Base-by-base conservation (phyloP, 2,797 vertebrate genomes). In the Anguilla anguilla region DNA sequence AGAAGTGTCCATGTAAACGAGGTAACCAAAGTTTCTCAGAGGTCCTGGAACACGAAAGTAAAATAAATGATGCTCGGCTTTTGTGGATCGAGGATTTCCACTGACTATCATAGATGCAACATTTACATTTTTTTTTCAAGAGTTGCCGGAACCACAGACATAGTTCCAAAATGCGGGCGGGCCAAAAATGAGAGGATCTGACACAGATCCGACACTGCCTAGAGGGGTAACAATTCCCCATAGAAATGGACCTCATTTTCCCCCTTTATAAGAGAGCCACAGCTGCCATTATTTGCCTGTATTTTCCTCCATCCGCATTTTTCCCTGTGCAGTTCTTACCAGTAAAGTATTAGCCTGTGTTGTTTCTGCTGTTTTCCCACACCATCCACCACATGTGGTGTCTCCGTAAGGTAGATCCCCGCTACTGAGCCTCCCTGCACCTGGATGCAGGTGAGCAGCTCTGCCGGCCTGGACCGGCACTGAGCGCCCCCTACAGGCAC, bases 221-320 rank as follows among this genome's bases (percentile, higher is more conserved):
- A 31, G 67, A 72, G 67, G 67, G 28, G 13, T 28, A 72, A 72
- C 25, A 69, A 11, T 77, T 77, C 3, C 72, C 64, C 6, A 11
- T 72, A 72, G 69, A 72, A 72, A 72, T 72, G 69, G 22, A 72
- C 25, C 13, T 28, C 74, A 79, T 79, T 77, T 77, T 77, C 13
- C 31, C 35, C 28, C 72, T 77, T 35, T 77, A 31, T 35, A 39
- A 77, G 13, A 77, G 31, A 15, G 11, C 72, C 72, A 77, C 74
- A 79, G 35, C 22, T 79, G 3, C 5, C 39, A 43, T 79, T 19
- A 5, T 74, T 74, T 39, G 25, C 31, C 31, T 39, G 35, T 79
- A 79, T 79, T 79, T 43, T 43, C 7, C 39, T 79, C 74, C 39
- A 43, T 79, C 39, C 74, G 46, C 35, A 19, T 43, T 46, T 19